Evolutionary conservation across 2,888 invertebrate genomes (phyloP), one percentile per base, ranked within the genome.

Genomic region (Schrankia costaestrigalis): DNA sequence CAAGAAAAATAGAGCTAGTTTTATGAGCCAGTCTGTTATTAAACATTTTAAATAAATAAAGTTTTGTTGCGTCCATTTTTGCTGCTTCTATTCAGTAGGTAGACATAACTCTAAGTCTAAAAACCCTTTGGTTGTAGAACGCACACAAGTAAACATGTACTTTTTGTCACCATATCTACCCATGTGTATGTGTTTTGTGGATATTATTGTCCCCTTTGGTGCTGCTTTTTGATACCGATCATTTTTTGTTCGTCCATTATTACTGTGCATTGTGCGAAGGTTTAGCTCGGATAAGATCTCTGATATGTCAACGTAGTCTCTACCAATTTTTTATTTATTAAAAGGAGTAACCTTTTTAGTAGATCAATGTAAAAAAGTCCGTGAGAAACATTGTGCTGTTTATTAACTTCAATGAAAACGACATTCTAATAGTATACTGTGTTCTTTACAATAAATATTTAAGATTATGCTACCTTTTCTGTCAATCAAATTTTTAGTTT

Each of bases 261-360:
- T 80, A 78, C 68, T 60, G 56, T 41, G 71, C 71, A 81, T 84
- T 86, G 86, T 86, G 83, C 81, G 60, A 83, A 82, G 82, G 71
- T 78, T 84, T 78, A 81, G 67, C 64, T 65, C 56, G 73, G 87
- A 86, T 87, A 83, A 84, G 80, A 87, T 87, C 87, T 85, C 67
- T 63, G 78, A 81, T 77, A 78, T 87, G 86, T 86, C 86, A 83
- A 85, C 73, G 67, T 66, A 69, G 72, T 74, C 73, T 72, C 71
- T 77, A 71, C 73, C 63, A 73, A 61, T 72, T 76, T 82, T 60
- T 81, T 72, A 62, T 67, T 71, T 63, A 71, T 69, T 69, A 67
- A 77, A 78, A 79, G 64, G 67, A 76, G 72, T 76, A 76, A 80
- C 75, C 73, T 78, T 80, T 81, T 78, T 71, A 63, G 67, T 72